Percentiles rank a stretch among this genome's conserved stretches.
These are phyloP conservation scores for Loripinus fragilis DNA, from an alignment of 2,888 invertebrate species.

Conservation along the genomic window DNA sequence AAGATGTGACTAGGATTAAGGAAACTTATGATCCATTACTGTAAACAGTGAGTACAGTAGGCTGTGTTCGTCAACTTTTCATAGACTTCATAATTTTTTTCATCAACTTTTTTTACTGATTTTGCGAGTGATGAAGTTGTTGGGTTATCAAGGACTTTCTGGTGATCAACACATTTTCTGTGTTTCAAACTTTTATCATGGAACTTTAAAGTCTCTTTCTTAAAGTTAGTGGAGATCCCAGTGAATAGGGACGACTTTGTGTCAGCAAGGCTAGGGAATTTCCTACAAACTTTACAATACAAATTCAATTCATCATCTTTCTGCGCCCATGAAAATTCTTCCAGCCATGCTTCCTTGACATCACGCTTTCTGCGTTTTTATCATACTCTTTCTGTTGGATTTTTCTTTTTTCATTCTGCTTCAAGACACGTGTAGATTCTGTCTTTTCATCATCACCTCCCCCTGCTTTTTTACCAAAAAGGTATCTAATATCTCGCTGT, in stretches of 20 bases:
- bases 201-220: slow-evolving; percentile 19
- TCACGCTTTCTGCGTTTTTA: not conserved
- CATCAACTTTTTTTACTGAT: slow-evolving; percentile 17
- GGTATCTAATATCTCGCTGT: not conserved
- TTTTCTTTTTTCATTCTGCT: not conserved
- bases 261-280: slow-evolving; percentile 19
- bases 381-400: not conserved
- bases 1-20: too few species aligned
- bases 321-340: not conserved
- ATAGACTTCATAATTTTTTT: slow-evolving; percentile 22
- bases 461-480: not conserved
- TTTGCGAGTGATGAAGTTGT: not conserved
- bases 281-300: not conserved
- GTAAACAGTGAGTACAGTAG: too few species aligned
- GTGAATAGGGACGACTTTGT: slow-evolving; percentile 14
- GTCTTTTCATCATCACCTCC: slow-evolving; percentile 7
- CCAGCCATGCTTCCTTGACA: not conserved
- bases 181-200: slow-evolving; percentile 20
- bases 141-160: not conserved
- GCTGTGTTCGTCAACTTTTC: slow-evolving; percentile 37
- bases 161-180: slow-evolving; percentile 3
- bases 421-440: not conserved
- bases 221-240: slow-evolving; percentile 20
- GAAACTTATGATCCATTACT: too few species aligned
- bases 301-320: not conserved